Percentiles rank a stretch among this genome's conserved stretches.
These are phyloP conservation scores for Anthopleura xanthogrammica DNA, from an alignment of 92 coral and sea anemone genomes.

Conservation along the genomic window DNA sequence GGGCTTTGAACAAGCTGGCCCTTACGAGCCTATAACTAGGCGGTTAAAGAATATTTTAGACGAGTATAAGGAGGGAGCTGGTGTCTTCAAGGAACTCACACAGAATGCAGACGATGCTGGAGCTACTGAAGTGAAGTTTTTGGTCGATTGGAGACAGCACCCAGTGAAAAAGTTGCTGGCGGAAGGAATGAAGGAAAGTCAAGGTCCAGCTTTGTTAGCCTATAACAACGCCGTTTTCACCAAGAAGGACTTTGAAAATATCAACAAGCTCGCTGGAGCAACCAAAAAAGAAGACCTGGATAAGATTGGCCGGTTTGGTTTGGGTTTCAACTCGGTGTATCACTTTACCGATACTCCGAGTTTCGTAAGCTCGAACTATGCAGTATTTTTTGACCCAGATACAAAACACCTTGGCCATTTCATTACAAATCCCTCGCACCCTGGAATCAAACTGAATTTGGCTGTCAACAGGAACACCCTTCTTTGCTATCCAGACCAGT, in stretches of 20 bases:
- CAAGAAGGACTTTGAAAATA: slow-evolving; percentile 65
- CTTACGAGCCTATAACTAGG: slow-evolving; percentile 76
- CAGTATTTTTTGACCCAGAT: slow-evolving; percentile 79
- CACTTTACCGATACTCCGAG: slow-evolving; percentile 90
- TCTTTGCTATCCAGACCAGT: slow-evolving; percentile 27
- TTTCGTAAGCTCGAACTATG: slow-evolving; percentile 62
- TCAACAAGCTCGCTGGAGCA: slow-evolving; percentile 82
- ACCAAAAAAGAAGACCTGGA: slow-evolving; percentile 84
- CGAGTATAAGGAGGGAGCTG: slow-evolving; percentile 78
- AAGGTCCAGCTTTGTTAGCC: slow-evolving; percentile 83
- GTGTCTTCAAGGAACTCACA: slow-evolving; percentile 85
- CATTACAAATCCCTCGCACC: slow-evolving; percentile 48
- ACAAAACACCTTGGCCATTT: slow-evolving; percentile 56
- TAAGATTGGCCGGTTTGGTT: slow-evolving; percentile 89
- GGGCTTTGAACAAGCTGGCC: slow-evolving; percentile 84
- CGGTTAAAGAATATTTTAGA: slow-evolving; percentile 68
- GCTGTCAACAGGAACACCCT: slow-evolving; percentile 17
- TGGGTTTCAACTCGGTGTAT: slow-evolving; percentile 88
- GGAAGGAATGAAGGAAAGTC: slow-evolving; percentile 67
- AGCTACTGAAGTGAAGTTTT: slow-evolving; percentile 74
- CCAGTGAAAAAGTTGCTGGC: slow-evolving; percentile 53
- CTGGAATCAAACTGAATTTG: slow-evolving; percentile 76
- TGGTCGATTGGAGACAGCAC: slow-evolving; percentile 82
- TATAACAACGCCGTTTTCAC: slow-evolving; percentile 72
- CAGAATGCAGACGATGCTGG: slow-evolving; percentile 98